Percentiles rank a stretch among this genome's conserved stretches.
These are phyloP conservation scores for Chironomus striatipennis DNA, from an alignment of 1,140 invertebrate species.

Conservation along the genomic window DNA sequence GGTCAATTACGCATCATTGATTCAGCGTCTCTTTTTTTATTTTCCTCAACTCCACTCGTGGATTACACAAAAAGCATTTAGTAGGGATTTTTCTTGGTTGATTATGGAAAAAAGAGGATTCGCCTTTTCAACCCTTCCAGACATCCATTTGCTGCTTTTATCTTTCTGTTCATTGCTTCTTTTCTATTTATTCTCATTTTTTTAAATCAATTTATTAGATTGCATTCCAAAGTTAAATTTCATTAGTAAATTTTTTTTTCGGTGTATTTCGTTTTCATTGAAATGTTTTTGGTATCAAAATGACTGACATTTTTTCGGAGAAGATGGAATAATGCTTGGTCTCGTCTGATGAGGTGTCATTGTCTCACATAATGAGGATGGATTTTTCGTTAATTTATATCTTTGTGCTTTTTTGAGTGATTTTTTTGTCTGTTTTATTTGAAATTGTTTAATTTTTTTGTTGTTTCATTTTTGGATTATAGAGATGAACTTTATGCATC, in stretches of 20 bases:
- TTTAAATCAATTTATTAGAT: constrained; percentile 18
- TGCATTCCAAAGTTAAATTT: constrained; percentile 19
- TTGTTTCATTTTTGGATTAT: too few relatives aligned
- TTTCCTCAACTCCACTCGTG: background rate
- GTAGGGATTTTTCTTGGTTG: background rate
- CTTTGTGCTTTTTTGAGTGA: background rate
- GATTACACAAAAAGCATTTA: constrained; percentile 16
- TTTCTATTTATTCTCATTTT: too few relatives aligned
- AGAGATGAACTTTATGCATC: too few relatives aligned
- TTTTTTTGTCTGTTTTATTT: too few relatives aligned
- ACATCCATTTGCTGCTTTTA: background rate
- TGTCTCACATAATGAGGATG: too few relatives aligned
- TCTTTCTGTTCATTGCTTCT: background rate
- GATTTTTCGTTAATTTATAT: background rate
- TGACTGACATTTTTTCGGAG: too few relatives aligned
- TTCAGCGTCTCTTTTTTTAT: constrained; percentile 13
- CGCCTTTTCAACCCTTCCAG: background rate
- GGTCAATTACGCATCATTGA: constrained; percentile 21
- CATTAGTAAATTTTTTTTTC: background rate
- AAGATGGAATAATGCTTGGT: too few relatives aligned
- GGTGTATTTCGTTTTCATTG: too few relatives aligned
- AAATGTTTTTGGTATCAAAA: too few relatives aligned
- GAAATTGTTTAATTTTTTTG: too few relatives aligned
- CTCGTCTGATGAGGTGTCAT: too few relatives aligned
- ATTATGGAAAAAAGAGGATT: background rate